A percentile compares a stretch with the other conserved stretches of the same genome.
phyloP scores from a whole-genome alignment of 2,113 vertebrate species.

The Sciurus niger region DNA sequence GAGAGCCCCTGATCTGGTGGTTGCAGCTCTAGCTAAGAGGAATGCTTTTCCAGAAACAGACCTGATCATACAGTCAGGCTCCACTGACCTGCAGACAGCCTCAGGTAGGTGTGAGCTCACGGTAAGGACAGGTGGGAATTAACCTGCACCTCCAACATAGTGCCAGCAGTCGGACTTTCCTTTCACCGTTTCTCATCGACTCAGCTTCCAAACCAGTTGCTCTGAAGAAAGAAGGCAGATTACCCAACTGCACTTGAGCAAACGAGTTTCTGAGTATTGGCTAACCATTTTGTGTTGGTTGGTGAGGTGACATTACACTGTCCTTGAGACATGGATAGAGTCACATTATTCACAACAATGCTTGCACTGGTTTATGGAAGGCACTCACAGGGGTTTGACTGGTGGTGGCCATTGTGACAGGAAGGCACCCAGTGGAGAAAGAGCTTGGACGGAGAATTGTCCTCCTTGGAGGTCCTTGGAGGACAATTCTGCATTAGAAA shows the following conservation, averaged over 20 bases:
- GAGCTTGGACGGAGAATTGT: neutral
- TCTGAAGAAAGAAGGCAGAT: neutral
- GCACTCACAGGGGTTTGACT: too few relatives aligned
- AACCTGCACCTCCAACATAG: neutral
- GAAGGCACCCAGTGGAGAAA: neutral
- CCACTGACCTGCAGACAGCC: rapidly evolving
- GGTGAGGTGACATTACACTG: neutral
- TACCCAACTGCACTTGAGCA: neutral
- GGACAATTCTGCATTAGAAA: neutral
- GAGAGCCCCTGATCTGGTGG: neutral
- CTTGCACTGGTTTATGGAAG: neutral
- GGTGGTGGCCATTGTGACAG: neutral
- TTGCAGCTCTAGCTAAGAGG: neutral
- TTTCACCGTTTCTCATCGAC: neutral
- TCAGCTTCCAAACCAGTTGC: neutral
- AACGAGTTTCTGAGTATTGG: neutral
- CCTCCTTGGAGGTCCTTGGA: too few relatives aligned
- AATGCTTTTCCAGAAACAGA: neutral
- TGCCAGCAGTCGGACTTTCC: too few relatives aligned
- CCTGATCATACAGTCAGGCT: neutral
- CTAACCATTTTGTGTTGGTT: neutral
- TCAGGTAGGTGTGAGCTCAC: neutral
- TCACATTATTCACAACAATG: neutral
- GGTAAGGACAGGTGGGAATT: neutral
- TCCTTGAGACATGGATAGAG: neutral